Conservation (phyloP, 2,888 invertebrate genomes). For the Sceliomorpha sp. region DNA sequence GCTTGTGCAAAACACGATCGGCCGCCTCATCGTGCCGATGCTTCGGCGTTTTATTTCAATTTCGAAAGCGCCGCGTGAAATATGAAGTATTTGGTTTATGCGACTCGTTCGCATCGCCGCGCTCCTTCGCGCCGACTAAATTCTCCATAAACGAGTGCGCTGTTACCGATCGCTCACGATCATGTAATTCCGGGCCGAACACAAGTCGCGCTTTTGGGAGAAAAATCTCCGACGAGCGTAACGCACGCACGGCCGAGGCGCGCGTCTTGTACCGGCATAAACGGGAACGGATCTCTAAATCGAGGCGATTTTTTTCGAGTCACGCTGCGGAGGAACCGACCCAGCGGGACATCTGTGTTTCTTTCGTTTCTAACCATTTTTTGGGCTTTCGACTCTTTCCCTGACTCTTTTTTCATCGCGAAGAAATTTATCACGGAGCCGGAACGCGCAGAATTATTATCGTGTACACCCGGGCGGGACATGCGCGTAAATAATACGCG, state of each 20-base stretch:
- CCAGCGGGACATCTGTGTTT: constrained; percentile 76
- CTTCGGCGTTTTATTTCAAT: constrained; percentile 46
- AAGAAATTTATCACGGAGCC: constrained; percentile 29
- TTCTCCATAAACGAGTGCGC: constrained; percentile 46
- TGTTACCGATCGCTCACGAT: constrained; percentile 60
- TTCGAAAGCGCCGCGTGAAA: constrained; percentile 47
- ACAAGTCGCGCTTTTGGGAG: constrained; percentile 58
- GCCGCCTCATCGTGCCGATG: constrained; percentile 42
- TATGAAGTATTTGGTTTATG: constrained; percentile 56
- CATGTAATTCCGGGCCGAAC: constrained; percentile 56
- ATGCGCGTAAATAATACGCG: too few species aligned
- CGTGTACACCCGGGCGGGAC: too few species aligned
- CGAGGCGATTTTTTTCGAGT: constrained; percentile 72
- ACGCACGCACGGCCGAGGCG: constrained; percentile 58
- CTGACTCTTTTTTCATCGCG: constrained; percentile 26
- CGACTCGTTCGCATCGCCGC: constrained; percentile 49
- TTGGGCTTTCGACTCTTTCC: constrained; percentile 54
- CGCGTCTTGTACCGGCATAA: constrained; percentile 57
- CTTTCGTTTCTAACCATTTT: constrained; percentile 73
- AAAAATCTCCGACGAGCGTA: constrained; percentile 50
- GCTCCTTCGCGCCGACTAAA: constrained; percentile 28
- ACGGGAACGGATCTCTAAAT: constrained; percentile 70
- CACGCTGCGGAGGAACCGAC: constrained; percentile 63
- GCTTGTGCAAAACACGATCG: constrained; percentile 21
- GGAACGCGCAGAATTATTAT: too few species aligned